Base-by-base conservation (phyloP, 1,140 invertebrate genomes). In the Drosophila insularis region DNA sequence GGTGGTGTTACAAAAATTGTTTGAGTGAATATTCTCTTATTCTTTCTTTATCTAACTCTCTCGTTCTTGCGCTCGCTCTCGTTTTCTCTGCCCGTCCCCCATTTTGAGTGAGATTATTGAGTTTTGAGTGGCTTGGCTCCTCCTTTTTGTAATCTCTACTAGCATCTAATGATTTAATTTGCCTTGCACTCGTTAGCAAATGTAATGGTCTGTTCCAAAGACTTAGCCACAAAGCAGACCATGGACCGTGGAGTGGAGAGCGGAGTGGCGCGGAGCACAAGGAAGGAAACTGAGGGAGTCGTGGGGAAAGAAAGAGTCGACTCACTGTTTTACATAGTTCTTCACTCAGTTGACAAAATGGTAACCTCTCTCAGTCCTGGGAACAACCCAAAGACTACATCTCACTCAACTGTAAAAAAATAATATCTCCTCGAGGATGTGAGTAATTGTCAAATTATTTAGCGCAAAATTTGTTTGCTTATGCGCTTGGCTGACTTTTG, bases 401-500 rank as follows among this genome's bases (percentile, higher is more conserved):
- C 32, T 14, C 32, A 56, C 65, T 35, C 61, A 21, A n/a, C 10
- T 39, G 37, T 50, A 50, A 50, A 50, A 50, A 50, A 50, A 50
- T 50, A 50, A 50, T 50, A 50, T 50, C 43, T 50, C 43, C 43
- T 50, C 43, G 19, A 69, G 84, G 73, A 91, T 91, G 90, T 91
- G 90, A 91, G 90, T 91, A 91, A 91, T 91, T 91, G 87, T 91
- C 90, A 91, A 91, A 91, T 91, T 91, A 91, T 91, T 91, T 91
- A 91, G 87, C 87, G 90, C 78, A 91, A 91, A 91, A 89, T 91
- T 91, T 91, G 81, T 91, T 90, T 91, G 90, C 74, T 78, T 91
- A 73, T 80, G 68, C 79, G 90, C 78, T 84, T 77, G 86, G 90
- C 66, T 90, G 90, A 71, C 63, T 77, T 77, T 19, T 71, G 58